These are phyloP conservation scores for Sialis lutaria DNA, from an alignment of 2,888 invertebrate species.

Conservation along the genomic window DNA sequence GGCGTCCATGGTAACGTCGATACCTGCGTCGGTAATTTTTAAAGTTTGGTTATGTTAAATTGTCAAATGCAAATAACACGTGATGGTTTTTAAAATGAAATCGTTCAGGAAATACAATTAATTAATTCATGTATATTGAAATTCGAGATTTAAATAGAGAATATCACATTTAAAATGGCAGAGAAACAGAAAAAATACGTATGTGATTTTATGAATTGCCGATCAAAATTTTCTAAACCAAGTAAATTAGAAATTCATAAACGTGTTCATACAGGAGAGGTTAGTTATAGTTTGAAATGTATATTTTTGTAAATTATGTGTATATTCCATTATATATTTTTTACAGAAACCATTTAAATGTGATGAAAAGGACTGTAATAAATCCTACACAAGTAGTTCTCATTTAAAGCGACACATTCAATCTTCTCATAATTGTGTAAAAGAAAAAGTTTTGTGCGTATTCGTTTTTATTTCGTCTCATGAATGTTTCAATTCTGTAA, in stretches of 20 bases:
- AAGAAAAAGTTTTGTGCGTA: neutral
- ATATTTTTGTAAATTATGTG: neutral
- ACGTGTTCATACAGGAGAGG: neutral
- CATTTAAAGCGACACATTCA: constrained; percentile 1
- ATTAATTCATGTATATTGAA: no score
- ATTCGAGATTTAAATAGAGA: no score
- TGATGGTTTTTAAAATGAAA: no score
- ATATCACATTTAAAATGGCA: no score
- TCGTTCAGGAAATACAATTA: no score
- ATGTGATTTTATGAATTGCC: neutral
- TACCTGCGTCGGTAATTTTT: no score
- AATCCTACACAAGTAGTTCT: neutral
- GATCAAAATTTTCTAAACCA: neutral
- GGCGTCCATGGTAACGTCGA: no score
- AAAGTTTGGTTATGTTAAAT: no score
- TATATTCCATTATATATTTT: neutral
- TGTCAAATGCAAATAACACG: no score
- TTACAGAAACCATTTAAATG: neutral
- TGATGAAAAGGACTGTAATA: neutral
- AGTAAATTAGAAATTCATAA: constrained; percentile 1
- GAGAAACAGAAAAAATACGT: neutral
- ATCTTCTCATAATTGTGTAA: neutral
- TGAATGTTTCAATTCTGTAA: neutral
- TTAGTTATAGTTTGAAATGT: neutral
- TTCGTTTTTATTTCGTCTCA: neutral